Percentiles rank a stretch among this genome's conserved stretches.
Evolutionary conservation across 2,797 vertebrate species (phyloP).

Genomic region (Trichosurus vulpecula): DNA sequence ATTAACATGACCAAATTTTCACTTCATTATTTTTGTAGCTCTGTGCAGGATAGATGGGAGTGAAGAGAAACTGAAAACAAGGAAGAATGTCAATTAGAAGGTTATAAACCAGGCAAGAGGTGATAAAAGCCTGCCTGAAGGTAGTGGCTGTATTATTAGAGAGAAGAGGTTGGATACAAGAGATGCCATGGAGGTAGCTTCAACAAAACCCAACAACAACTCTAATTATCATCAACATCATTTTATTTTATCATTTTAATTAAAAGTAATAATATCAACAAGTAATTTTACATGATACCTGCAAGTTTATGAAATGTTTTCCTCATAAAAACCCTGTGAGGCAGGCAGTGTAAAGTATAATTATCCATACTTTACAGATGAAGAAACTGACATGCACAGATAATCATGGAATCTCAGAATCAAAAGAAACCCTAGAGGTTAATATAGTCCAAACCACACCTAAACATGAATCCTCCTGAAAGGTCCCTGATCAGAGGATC

Average conservation of each 20-base stretch:
- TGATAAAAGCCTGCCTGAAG: not conserved
- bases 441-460: not conserved
- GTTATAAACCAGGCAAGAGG: not conserved
- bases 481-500: not conserved
- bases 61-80: not conserved
- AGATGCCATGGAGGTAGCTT: not conserved
- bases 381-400: not conserved
- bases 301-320: not conserved
- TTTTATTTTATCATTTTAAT: not conserved
- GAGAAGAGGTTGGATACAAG: not conserved
- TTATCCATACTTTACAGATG: not conserved
- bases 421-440: not conserved
- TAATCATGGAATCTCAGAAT: not conserved
- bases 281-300: not conserved
- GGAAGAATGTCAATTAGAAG: not conserved
- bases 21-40: not conserved
- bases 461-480: not conserved
- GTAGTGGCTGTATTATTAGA: not conserved
- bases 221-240: not conserved
- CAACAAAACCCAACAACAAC: not conserved
- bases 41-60: not conserved
- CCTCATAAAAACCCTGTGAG: not conserved
- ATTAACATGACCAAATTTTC: not conserved
- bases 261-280: not conserved
- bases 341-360: not conserved